Evolutionary conservation across 2,113 vertebrate species (phyloP).

Genomic region (Periophthalmus modestus): DNA sequence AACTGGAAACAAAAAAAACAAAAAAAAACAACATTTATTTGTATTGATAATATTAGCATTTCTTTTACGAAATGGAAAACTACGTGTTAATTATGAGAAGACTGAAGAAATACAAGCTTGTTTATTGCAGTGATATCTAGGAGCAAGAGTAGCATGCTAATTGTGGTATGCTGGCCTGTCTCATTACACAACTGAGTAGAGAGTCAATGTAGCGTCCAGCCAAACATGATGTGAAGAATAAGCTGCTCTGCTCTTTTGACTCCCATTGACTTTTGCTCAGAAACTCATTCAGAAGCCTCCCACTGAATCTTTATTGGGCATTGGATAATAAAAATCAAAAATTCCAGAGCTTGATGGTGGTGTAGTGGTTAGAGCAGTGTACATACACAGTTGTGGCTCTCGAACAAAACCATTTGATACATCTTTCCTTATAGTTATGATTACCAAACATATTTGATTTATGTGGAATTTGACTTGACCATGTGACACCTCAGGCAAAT

Average conservation of each 20-base stretch:
- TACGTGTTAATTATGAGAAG: not conserved
- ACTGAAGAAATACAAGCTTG: constrained; percentile 7
- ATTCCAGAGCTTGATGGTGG: too few species aligned
- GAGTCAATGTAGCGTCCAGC: constrained; percentile 10
- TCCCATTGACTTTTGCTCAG: not conserved
- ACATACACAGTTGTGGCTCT: too few species aligned
- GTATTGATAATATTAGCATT: not conserved
- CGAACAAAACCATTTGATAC: too few species aligned
- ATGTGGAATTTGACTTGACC: too few species aligned
- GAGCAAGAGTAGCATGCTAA: not conserved
- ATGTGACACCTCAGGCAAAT: too few species aligned
- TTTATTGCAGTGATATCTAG: not conserved
- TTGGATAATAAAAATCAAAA: too few species aligned
- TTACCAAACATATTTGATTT: too few species aligned
- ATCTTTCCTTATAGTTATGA: too few species aligned
- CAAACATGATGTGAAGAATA: constrained; percentile 9
- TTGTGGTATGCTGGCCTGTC: not conserved
- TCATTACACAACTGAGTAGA: constrained; percentile 13
- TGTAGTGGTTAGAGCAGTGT: too few species aligned
- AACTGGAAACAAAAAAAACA: constrained; percentile 26
- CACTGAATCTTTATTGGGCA: not conserved
- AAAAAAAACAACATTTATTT: constrained; percentile 33
- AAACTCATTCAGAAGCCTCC: not conserved
- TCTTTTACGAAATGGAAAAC: not conserved
- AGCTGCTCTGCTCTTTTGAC: constrained; percentile 3